Percentiles rank a stretch among this genome's conserved stretches.
Conservation (phyloP, 2,797 vertebrate species). For the Clangula hyemalis region DNA sequence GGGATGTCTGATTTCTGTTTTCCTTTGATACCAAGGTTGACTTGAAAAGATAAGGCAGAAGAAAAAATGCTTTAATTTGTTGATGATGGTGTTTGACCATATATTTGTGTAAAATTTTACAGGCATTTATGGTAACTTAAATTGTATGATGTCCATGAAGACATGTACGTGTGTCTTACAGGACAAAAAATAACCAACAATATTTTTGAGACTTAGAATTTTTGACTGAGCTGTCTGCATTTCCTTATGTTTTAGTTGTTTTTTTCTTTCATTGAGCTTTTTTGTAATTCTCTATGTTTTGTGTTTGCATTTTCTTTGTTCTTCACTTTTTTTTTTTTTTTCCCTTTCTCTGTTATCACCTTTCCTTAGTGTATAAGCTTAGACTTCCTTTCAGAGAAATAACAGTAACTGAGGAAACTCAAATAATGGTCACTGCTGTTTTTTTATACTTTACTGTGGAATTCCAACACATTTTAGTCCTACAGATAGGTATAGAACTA, state of each 20-base stretch:
- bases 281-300: not conserved
- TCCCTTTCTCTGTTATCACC: not conserved
- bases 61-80: not conserved
- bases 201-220: not conserved
- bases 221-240: not conserved
- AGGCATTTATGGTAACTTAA: not conserved
- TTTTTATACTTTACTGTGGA: not conserved
- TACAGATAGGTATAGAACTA: not conserved
- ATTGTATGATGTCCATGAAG: not conserved
- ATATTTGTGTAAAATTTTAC: not conserved
- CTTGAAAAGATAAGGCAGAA: not conserved
- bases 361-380: not conserved
- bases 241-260: not conserved
- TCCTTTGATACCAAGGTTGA: not conserved
- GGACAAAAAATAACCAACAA: accelerated
- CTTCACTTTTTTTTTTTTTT: not conserved
- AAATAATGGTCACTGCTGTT: not conserved
- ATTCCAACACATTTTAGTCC: not conserved
- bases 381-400: not conserved
- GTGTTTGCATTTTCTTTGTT: not conserved
- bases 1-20: not conserved
- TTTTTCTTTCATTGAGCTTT: not conserved
- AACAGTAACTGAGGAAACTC: not conserved
- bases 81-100: not conserved
- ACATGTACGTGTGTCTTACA: not conserved